Evolutionary conservation across 2,113 vertebrate species (phyloP), one percentile per base, ranked within the genome.

Genomic region (Amia ocellicauda): DNA sequence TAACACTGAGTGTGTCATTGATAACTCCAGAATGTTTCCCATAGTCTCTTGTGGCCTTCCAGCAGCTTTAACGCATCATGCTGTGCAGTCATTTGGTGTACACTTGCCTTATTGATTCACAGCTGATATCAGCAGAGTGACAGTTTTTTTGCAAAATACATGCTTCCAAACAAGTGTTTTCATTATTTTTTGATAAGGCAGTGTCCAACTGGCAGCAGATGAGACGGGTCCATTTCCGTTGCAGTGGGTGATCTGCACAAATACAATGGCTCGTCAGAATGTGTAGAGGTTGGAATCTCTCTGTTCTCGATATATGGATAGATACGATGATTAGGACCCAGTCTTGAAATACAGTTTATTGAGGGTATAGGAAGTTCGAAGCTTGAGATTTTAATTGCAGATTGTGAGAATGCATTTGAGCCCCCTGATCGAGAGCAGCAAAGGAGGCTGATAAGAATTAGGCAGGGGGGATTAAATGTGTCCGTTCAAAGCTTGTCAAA

Each of bases 141-240:
- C 5, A 11, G 10, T 11, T 2, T 55, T 55, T 16, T 7, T 10
- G 11, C 17, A 55, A 23, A 7, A 13, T 16, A 55, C 17, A 14
- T 17, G 26, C 22, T 54, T 54, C 4, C 11, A 54, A 23, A 23
- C 22, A 54, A 54, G 26, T 61, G 17, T 27, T 61, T 47, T 61
- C 26, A 16, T 49, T 61, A 49, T 47, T 61, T 61, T 47, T 3
- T 17, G n/a, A 17, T 27, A 29, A 19, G n/a, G 19, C 22, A 40
- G 4, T 24, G 5, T 51, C 36, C 36, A 23, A 14, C 5, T 36
- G 27, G 10, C 19, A 17, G 2, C 4, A 28, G 16, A 47, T 47
- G 45, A 47, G 24, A 42, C 11, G 8, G n/a, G 16, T 50, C 8
- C 19, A 13, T 62, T 29, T 47, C 45, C 45, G 13, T 47, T 47